Percentiles rank a stretch among this genome's conserved stretches.
Conservation (phyloP, 2,888 invertebrate species). For the Gymnoscelis rufifasciata region DNA sequence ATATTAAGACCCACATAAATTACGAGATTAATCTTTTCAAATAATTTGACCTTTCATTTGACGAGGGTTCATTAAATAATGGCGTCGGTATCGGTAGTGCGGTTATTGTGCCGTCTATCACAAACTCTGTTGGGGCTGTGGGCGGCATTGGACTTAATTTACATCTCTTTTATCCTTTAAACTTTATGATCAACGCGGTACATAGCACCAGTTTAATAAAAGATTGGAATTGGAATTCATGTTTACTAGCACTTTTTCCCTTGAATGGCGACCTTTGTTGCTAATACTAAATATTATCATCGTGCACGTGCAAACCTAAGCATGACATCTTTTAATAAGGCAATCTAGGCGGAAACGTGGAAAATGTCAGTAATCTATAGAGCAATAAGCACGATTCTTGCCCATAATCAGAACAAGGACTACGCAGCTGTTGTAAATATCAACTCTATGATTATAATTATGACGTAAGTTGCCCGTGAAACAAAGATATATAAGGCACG, state of each 20-base stretch:
- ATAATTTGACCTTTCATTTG: slow-evolving; percentile 78
- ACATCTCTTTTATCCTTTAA: slow-evolving; percentile 32
- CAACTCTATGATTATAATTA: slow-evolving; percentile 66
- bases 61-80: slow-evolving; percentile 79
- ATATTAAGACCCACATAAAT: slow-evolving; percentile 73
- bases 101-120: slow-evolving; percentile 77
- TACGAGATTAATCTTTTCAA: slow-evolving; percentile 78
- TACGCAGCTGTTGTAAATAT: slow-evolving; percentile 74
- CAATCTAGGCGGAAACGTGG: slow-evolving; percentile 71
- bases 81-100: slow-evolving; percentile 68
- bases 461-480: slow-evolving; percentile 67
- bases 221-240: slow-evolving; percentile 1
- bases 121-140: slow-evolving; percentile 65
- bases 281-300: slow-evolving; percentile 25
- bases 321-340: slow-evolving; percentile 74
- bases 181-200: slow-evolving; percentile 16
- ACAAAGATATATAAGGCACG: slow-evolving; percentile 68
- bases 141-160: slow-evolving; percentile 49
- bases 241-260: slow-evolving; percentile 8
- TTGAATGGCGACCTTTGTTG: slow-evolving; percentile 12
- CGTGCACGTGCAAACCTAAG: slow-evolving; percentile 50
- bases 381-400: slow-evolving; percentile 71
- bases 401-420: slow-evolving; percentile 77
- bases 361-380: slow-evolving; percentile 74
- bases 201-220: slow-evolving; percentile 1